Conservation (phyloP, 2,888 invertebrate species). For the Congeria kusceri region DNA sequence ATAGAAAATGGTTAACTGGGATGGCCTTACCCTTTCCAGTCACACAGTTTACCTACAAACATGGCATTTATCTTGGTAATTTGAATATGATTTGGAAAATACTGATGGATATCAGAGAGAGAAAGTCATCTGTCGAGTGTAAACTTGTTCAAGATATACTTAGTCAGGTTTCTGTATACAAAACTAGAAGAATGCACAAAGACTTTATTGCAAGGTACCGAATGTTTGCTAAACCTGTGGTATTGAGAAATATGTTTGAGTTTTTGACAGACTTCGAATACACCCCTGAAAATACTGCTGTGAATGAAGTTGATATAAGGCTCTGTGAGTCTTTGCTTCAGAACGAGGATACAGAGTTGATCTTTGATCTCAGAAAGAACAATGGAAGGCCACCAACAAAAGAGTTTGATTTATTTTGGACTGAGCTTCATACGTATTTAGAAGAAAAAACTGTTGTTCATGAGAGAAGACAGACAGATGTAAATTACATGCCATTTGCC, state of each 20-base stretch:
- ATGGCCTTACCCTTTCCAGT: conserved; percentile 1
- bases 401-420: conserved; percentile 15
- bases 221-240: conserved; percentile 5
- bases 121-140: conserved; percentile 6
- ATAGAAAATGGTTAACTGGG: conserved; percentile 16
- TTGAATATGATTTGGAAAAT: conserved; percentile 21
- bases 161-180: background rate
- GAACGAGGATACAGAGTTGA: conserved; percentile 1
- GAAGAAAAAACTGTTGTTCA: conserved; percentile 1
- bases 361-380: conserved; percentile 8
- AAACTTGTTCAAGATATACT: conserved; percentile 3
- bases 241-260: conserved; percentile 13
- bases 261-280: conserved; percentile 8
- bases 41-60: conserved; percentile 7
- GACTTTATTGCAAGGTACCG: conserved; percentile 8
- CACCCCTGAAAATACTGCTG: background rate
- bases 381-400: conserved; percentile 5
- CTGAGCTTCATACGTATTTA: background rate
- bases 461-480: conserved; percentile 7
- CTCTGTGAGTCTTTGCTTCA: background rate
- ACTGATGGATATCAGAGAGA: conserved; percentile 5
- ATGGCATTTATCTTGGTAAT: conserved; percentile 26
- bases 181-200: conserved; percentile 16
- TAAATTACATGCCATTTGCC: conserved; percentile 17
- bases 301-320: conserved; percentile 2